These are phyloP conservation scores for Diceros bicornis DNA, from an alignment of 2,797 vertebrate genomes.

Conservation along the genomic window DNA sequence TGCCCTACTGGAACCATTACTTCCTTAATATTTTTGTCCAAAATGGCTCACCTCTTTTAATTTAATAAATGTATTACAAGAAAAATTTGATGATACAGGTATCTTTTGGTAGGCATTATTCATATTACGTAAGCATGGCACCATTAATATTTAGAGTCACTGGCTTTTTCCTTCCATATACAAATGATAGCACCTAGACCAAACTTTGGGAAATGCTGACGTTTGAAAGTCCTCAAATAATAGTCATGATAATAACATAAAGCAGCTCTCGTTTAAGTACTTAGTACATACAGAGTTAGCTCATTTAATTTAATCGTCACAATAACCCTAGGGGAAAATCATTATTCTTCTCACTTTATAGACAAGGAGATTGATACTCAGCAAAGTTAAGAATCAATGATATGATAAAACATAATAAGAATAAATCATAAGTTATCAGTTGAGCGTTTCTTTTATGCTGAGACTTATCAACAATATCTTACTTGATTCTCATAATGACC, in stretches of 20 bases:
- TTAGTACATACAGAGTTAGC: not conserved
- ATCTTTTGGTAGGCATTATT: not conserved
- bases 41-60: not conserved
- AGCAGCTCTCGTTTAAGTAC: not conserved
- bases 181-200: not conserved
- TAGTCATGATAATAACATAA: not conserved
- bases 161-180: not conserved
- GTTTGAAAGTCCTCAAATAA: not conserved
- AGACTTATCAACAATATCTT: not conserved
- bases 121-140: not conserved
- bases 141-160: not conserved
- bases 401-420: not conserved
- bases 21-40: not conserved
- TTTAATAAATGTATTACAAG: not conserved
- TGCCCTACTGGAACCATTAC: not conserved
- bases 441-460: not conserved
- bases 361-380: not conserved
- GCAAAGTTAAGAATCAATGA: not conserved
- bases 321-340: not conserved
- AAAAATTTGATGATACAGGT: not conserved
- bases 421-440: not conserved
- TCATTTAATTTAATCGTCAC: not conserved
- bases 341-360: constrained; percentile 9
- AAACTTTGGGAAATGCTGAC: not conserved
- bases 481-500: not conserved